Conservation (phyloP, 2,797 vertebrate species). For the Pantherophis vulpinus region DNA sequence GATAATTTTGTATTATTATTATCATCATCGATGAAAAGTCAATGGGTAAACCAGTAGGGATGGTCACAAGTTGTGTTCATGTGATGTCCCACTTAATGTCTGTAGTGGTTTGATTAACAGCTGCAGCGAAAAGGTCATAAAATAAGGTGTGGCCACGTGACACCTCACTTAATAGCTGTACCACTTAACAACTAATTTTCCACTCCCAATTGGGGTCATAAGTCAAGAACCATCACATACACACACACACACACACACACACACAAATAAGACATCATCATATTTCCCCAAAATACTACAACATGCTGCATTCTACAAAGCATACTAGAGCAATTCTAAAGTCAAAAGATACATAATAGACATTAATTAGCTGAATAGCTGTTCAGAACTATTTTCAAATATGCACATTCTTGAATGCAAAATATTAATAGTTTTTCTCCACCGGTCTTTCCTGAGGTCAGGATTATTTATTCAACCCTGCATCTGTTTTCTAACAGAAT, state of each 20-base stretch:
- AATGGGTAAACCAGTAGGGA: neutral
- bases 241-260: neutral
- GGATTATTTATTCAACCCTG: neutral
- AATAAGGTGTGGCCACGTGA: neutral
- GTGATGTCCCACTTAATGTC: neutral
- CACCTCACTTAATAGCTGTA: neutral
- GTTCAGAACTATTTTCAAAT: neutral
- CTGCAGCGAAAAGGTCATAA: neutral
- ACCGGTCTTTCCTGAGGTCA: neutral
- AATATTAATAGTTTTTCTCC: neutral
- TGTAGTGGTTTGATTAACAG: neutral
- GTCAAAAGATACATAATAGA: neutral
- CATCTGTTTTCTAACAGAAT: slow-evolving; percentile 11
- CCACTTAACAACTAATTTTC: neutral
- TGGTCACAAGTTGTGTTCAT: neutral
- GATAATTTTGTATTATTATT: neutral
- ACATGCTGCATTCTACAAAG: neutral
- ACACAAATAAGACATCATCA: neutral
- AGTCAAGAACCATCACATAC: neutral
- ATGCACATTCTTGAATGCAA: neutral
- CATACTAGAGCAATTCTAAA: neutral
- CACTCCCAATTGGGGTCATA: neutral
- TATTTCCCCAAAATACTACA: neutral
- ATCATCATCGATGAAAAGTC: neutral
- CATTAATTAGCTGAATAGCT: neutral